These are phyloP conservation scores for Lordiphosa stackelbergi DNA, from an alignment of 1,140 invertebrate genomes.

Conservation along the genomic window DNA sequence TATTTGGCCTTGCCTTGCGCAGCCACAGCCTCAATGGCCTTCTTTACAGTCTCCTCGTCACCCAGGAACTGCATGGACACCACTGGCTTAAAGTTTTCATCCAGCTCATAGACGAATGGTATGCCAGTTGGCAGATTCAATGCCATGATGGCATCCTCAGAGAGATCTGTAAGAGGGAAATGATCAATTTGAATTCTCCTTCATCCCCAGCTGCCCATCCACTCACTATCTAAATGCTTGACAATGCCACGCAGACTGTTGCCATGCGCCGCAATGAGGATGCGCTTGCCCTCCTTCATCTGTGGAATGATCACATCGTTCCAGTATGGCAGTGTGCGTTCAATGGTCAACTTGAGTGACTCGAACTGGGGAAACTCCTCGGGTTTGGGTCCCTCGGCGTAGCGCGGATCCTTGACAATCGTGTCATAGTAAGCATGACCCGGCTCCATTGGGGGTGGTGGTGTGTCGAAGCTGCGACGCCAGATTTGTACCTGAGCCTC, in stretches of 20 bases:
- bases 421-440: constrained; percentile 88
- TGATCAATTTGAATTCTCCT: neutral
- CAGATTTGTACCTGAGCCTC: constrained; percentile 95
- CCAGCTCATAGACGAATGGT: constrained; percentile 95
- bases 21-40: constrained; percentile 94
- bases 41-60: constrained; percentile 94
- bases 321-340: constrained; percentile 94
- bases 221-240: constrained; percentile 89
- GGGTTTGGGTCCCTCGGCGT: constrained; percentile 83
- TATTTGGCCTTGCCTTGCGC: constrained; percentile 89
- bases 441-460: constrained; percentile 92
- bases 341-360: constrained; percentile 93
- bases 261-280: constrained; percentile 96
- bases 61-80: constrained; percentile 94
- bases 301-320: constrained; percentile 93
- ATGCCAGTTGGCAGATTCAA: constrained; percentile 97
- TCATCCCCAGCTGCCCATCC: constrained; percentile 36
- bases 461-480: constrained; percentile 94
- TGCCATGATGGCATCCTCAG: constrained; percentile 91
- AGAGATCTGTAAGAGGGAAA: constrained; percentile 76
- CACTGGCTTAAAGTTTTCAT: constrained; percentile 91
- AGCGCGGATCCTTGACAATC: constrained; percentile 90
- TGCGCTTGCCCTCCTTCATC: constrained; percentile 90
- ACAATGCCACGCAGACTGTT: constrained; percentile 96
- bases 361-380: constrained; percentile 94